Conservation (phyloP, 1,140 invertebrate genomes). For the Nasonia longicornis region DNA sequence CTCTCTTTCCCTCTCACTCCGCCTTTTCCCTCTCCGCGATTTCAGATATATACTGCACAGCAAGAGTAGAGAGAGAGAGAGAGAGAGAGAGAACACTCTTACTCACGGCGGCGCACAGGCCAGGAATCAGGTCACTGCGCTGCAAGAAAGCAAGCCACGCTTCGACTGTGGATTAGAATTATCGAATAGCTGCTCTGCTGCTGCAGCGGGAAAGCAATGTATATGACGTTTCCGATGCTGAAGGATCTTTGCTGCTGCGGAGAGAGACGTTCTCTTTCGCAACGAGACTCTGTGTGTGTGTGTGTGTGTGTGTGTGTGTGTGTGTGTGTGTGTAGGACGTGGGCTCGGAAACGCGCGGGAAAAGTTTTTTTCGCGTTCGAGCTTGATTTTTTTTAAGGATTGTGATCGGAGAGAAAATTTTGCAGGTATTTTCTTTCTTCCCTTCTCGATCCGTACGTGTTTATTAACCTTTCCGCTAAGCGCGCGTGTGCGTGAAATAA, state of each 20-base stretch:
- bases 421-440: background rate
- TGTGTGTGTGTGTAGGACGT: background rate
- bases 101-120: slow-evolving; percentile 58
- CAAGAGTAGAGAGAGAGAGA: background rate
- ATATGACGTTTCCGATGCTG: slow-evolving; percentile 26
- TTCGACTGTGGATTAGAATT: slow-evolving; percentile 65
- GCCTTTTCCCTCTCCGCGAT: slow-evolving; percentile 39
- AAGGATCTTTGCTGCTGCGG: slow-evolving; percentile 21
- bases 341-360: background rate
- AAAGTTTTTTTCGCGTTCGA: background rate
- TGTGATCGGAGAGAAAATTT: background rate
- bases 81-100: slow-evolving; percentile 60
- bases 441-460: background rate
- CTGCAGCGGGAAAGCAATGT: background rate
- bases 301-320: background rate
- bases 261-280: slow-evolving; percentile 28
- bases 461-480: background rate
- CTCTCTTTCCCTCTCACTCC: slow-evolving; percentile 45
- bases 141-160: slow-evolving; percentile 66
- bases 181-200: slow-evolving; percentile 56
- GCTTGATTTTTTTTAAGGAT: background rate
- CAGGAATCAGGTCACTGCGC: slow-evolving; percentile 69
- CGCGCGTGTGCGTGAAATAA: background rate
- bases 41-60: slow-evolving; percentile 32
- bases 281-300: background rate